Percentiles rank a stretch among this genome's conserved stretches.
These are phyloP conservation scores for Synanthedon tipuliformis DNA, from an alignment of 2,888 invertebrate species.

Conservation along the genomic window DNA sequence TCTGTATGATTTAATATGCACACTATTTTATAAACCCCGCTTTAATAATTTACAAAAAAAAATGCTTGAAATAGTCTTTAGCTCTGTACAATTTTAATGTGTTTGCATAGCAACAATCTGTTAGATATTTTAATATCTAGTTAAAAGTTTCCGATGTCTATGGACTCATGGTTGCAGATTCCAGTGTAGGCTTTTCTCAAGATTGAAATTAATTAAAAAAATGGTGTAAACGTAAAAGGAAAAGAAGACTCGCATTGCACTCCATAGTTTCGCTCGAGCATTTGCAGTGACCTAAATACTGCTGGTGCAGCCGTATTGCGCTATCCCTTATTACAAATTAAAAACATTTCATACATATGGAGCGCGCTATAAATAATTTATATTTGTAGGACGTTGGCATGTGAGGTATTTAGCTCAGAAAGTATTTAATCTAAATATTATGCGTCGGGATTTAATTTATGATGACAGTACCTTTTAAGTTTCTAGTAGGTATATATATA, in stretches of 20 bases:
- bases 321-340: not conserved
- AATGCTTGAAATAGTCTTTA: too few relatives aligned
- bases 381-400: not conserved
- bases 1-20: too few relatives aligned
- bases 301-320: not conserved
- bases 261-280: conserved; percentile 22
- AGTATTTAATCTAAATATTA: not conserved
- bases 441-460: too few relatives aligned
- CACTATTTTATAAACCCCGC: too few relatives aligned
- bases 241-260: conserved; percentile 9
- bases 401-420: not conserved
- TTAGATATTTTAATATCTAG: too few relatives aligned
- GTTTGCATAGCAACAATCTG: too few relatives aligned
- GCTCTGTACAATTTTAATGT: too few relatives aligned
- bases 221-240: not conserved
- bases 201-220: not conserved
- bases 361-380: not conserved
- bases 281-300: conserved; percentile 36
- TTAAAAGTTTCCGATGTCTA: too few relatives aligned
- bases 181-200: not conserved
- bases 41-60: too few relatives aligned
- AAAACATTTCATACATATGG: not conserved
- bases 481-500: too few relatives aligned
- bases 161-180: too few relatives aligned
- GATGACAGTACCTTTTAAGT: too few relatives aligned